Evolutionary conservation across 2,113 vertebrate genomes (phyloP).

Genomic region (Polyodon spathula): DNA sequence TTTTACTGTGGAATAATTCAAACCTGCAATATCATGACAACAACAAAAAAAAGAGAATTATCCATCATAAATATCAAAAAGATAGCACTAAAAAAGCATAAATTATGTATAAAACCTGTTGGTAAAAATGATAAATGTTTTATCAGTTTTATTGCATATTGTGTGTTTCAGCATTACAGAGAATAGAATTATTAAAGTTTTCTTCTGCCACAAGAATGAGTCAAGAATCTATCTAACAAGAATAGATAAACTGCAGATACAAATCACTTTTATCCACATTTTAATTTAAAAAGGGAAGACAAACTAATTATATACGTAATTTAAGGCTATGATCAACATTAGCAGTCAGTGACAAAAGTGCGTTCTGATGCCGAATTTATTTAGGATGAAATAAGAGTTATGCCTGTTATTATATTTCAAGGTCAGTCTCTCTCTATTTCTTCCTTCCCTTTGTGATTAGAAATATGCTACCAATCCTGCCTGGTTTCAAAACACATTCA

Average conservation of each 20-base stretch:
- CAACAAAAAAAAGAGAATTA: slow-evolving; percentile 73
- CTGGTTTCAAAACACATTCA: slow-evolving; percentile 57
- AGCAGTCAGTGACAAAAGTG: no score
- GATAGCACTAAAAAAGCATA: slow-evolving; percentile 82
- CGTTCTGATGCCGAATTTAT: no score
- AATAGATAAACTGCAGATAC: slow-evolving; percentile 24
- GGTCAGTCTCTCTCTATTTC: slow-evolving; percentile 33
- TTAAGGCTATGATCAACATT: no score
- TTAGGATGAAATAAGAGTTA: no score
- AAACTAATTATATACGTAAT: no score
- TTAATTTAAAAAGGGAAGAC: no score
- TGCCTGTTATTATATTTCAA: slow-evolving; percentile 33
- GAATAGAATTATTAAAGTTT: slow-evolving; percentile 57
- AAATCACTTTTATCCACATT: no score
- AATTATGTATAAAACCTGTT: slow-evolving; percentile 82
- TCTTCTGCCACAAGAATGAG: slow-evolving; percentile 39
- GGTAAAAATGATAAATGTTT: slow-evolving; percentile 77
- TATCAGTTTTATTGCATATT: slow-evolving; percentile 64
- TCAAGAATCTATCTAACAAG: slow-evolving; percentile 35
- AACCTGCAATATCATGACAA: slow-evolving; percentile 83
- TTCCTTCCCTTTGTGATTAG: slow-evolving; percentile 37
- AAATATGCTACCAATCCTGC: slow-evolving; percentile 40
- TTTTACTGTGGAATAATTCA: slow-evolving; percentile 93
- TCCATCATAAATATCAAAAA: slow-evolving; percentile 98
- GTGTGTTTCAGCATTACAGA: slow-evolving; percentile 52